Conservation (phyloP, 64 coral and sea anemone species). For the Stichodactyla mertensii region DNA sequence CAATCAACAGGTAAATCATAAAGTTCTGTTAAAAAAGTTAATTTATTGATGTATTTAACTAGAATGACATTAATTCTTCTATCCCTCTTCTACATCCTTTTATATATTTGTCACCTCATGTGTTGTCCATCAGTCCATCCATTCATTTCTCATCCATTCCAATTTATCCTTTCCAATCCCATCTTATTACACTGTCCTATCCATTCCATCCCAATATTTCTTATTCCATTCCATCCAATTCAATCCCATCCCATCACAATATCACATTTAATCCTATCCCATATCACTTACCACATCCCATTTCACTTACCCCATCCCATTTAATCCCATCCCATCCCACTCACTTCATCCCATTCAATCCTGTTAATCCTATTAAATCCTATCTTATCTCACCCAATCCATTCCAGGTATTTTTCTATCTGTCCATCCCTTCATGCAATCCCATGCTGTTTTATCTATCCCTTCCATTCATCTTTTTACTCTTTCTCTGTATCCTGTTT, state of each 20-base stretch:
- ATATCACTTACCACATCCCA: too few relatives aligned
- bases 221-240: too few relatives aligned
- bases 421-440: neutral
- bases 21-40: neutral
- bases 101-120: too few relatives aligned
- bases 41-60: too few relatives aligned
- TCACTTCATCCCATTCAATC: neutral
- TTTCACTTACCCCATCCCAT: too few relatives aligned
- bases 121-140: neutral
- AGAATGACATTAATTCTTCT: neutral
- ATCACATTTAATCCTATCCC: too few relatives aligned
- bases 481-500: neutral
- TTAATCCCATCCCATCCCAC: too few relatives aligned
- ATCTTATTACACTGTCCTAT: too few relatives aligned
- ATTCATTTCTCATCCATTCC: neutral
- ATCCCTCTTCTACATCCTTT: neutral
- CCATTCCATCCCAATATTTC: too few relatives aligned
- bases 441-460: neutral
- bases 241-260: too few relatives aligned
- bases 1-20: conserved; percentile 62
- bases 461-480: neutral
- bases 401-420: neutral
- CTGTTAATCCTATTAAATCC: neutral
- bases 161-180: too few relatives aligned
- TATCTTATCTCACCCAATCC: too few relatives aligned